These are phyloP conservation scores for Hydractinia echinata DNA, from an alignment of 30 jellyfish, hydroid and myxozoan genomes.

Conservation along the genomic window DNA sequence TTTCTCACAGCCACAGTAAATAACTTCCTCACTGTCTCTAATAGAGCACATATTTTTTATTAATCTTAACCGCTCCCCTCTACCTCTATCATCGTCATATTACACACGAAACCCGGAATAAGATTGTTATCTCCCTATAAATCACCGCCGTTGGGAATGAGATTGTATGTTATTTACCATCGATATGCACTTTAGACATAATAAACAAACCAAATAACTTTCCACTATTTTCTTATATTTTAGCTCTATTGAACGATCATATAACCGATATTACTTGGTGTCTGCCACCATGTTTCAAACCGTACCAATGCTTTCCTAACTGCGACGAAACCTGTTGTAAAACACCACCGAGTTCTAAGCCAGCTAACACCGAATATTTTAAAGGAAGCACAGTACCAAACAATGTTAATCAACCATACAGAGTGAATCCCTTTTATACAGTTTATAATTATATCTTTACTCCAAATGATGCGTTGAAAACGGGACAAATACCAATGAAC, in stretches of 20 bases:
- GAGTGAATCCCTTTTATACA: not conserved
- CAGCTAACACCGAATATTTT: not conserved
- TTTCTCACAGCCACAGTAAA: too few relatives aligned
- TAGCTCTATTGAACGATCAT: constrained; percentile 22
- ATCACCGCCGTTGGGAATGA: too few relatives aligned
- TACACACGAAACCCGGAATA: too few relatives aligned
- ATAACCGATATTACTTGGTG: constrained; percentile 35
- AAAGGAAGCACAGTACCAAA: too few relatives aligned
- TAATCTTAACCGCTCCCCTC: too few relatives aligned
- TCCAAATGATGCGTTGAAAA: not conserved
- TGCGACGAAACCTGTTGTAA: constrained; percentile 22
- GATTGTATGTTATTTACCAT: too few relatives aligned
- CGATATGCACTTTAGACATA: too few relatives aligned
- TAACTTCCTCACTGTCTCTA: too few relatives aligned
- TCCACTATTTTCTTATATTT: not conserved
- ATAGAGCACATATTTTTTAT: too few relatives aligned
- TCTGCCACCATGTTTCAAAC: constrained; percentile 27
- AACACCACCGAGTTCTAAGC: not conserved
- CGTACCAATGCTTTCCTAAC: constrained; percentile 29
- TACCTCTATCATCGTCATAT: too few relatives aligned
- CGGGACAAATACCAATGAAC: not conserved
- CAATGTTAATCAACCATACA: too few relatives aligned
- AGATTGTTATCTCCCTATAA: too few relatives aligned
- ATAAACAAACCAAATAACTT: not conserved
- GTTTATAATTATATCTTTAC: constrained; percentile 9